Evolutionary conservation across 2,888 invertebrate genomes (phyloP), one percentile per base, ranked within the genome.

Genomic region (Brachypalpus laphriformis): DNA sequence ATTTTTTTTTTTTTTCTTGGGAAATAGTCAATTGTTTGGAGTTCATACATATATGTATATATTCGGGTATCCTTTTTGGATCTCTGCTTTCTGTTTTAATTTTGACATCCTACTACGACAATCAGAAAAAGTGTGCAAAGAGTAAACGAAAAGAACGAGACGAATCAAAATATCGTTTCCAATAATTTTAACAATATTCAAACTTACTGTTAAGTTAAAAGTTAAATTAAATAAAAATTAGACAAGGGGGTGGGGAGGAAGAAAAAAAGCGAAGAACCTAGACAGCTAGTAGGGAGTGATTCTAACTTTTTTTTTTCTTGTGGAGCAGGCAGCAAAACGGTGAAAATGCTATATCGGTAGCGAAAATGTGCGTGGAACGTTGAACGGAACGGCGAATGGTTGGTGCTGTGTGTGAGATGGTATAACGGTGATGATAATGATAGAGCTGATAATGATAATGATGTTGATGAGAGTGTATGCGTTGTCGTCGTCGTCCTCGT

Each of bases 271-370:
- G 40, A 37, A 75, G 18, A 34, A 70, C 49, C 66, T 61, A 45
- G 45, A 18, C 25, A 40, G 22, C 22, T 16, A 56, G 25, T 61
- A 20, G 51, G 54, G 56, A 68, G 72, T 61, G 59, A 49, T 59
- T 49, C 8, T n/a, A 14, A 54, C 7, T 7, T 40, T n/a, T 57
- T 22, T 31, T n/a, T 9, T 45, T 75, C 59, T 74, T 16, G 59
- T 34, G 57, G 54, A 66, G 49, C 54, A 81, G 75, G 51, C 61
- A 71, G 37, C n/a, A 70, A 54, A 66, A 75, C 34, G 65, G 77
- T 71, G 65, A 85, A 85, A 76, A 85, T 85, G 85, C 18, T 81
- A 76, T 81, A 61, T 85, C 85, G 85, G 85, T 85, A 85, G 85
- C 85, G 31, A 85, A 81, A 85, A 85, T 85, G 85, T 81, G 81